Conservation (phyloP, 2,888 invertebrate genomes). For the Latrodectus hesperus region DNA sequence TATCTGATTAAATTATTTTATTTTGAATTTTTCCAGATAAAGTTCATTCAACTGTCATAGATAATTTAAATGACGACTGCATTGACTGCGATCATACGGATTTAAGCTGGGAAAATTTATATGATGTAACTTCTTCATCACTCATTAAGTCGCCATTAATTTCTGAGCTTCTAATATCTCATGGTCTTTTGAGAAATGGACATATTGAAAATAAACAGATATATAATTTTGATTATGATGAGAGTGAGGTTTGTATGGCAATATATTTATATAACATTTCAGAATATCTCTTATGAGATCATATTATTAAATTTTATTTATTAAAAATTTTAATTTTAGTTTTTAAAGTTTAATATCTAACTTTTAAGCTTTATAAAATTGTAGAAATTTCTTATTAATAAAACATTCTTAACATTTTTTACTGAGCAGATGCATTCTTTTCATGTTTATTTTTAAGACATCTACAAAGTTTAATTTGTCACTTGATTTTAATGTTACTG, state of each 20-base stretch:
- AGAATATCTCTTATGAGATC: too few relatives aligned
- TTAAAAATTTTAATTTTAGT: not conserved
- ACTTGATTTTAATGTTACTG: too few relatives aligned
- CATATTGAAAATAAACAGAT: slow-evolving; percentile 39
- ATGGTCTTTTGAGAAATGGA: slow-evolving; percentile 59
- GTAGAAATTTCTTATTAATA: not conserved
- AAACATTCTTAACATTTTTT: too few relatives aligned
- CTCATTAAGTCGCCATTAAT: slow-evolving; percentile 66
- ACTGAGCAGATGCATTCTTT: too few relatives aligned
- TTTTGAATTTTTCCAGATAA: slow-evolving; percentile 33
- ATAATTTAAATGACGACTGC: slow-evolving; percentile 34
- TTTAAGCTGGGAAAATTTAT: slow-evolving; percentile 37
- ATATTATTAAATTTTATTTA: too few relatives aligned
- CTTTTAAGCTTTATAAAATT: not conserved
- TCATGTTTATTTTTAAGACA: too few relatives aligned
- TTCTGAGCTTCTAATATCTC: slow-evolving; percentile 57
- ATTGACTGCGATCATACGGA: slow-evolving; percentile 33
- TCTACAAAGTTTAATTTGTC: too few relatives aligned
- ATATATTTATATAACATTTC: too few relatives aligned
- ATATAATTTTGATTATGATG: slow-evolving; percentile 28
- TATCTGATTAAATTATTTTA: not conserved
- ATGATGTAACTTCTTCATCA: slow-evolving; percentile 63
- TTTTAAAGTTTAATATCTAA: not conserved
- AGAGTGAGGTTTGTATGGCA: slow-evolving; percentile 48
- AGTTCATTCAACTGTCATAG: slow-evolving; percentile 45